Conservation (phyloP, 1,140 invertebrate species). For the Rhyzopertha dominica region DNA sequence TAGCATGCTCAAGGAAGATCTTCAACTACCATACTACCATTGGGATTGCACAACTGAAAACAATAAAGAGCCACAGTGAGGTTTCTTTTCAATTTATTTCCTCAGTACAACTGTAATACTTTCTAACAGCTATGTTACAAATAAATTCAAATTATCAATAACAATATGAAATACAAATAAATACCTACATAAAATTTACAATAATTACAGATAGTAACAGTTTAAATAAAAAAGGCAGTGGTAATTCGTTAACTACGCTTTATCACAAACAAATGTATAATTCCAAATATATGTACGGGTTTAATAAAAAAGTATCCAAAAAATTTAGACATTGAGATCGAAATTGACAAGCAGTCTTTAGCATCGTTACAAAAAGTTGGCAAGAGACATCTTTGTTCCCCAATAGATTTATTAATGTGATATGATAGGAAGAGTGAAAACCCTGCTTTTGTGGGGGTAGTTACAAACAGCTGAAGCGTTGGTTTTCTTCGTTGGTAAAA, state of each 20-base stretch:
- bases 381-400: slow-evolving; percentile 24
- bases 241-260: slow-evolving; percentile 13
- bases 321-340: slow-evolving; percentile 27
- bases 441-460: not conserved
- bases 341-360: slow-evolving; percentile 38
- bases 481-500: slow-evolving; percentile 7
- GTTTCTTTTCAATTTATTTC: too few relatives aligned
- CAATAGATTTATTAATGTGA: slow-evolving; percentile 14
- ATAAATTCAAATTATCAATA: slow-evolving; percentile 36
- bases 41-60: too few relatives aligned
- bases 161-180: slow-evolving; percentile 40
- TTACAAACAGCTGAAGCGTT: slow-evolving; percentile 8
- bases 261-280: slow-evolving; percentile 27
- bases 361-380: slow-evolving; percentile 24
- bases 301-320: slow-evolving; percentile 16
- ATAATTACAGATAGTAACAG: slow-evolving; percentile 29
- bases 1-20: too few relatives aligned
- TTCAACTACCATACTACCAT: too few relatives aligned
- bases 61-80: too few relatives aligned
- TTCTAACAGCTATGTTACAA: slow-evolving; percentile 44
- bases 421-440: slow-evolving; percentile 18
- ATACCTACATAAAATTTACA: slow-evolving; percentile 41
- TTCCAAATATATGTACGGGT: slow-evolving; percentile 15
- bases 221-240: slow-evolving; percentile 15
- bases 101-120: slow-evolving; percentile 42